Conservation (phyloP, 2,888 invertebrate genomes). For the Melinaea menophilus region DNA sequence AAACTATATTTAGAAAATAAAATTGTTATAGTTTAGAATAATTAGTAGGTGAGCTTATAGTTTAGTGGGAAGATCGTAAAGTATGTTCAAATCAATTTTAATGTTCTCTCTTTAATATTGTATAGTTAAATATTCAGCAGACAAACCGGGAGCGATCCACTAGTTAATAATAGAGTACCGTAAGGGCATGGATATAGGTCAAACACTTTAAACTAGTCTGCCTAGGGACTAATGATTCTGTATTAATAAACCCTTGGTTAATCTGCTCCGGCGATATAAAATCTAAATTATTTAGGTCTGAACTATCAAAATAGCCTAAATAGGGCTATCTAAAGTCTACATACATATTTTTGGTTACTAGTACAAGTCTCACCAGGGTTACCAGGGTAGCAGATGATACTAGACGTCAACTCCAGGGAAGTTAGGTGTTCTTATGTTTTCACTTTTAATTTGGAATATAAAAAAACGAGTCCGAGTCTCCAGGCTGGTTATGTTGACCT, state of each 20-base stretch:
- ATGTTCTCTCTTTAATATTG: not conserved
- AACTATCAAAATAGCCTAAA: not conserved
- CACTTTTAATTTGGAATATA: conserved; percentile 19
- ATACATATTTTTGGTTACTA: not conserved
- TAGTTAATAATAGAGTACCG: conserved; percentile 23
- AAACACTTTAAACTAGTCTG: conserved; percentile 21
- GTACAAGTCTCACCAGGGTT: conserved; percentile 8
- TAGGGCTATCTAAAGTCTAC: not conserved
- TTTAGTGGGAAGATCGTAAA: not conserved
- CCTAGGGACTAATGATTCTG: conserved; percentile 19
- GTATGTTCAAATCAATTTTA: not conserved
- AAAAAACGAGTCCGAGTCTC: not conserved
- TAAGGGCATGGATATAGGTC: conserved; percentile 23
- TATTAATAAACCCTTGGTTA: conserved; percentile 13
- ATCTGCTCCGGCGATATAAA: conserved; percentile 7
- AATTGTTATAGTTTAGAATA: conserved; percentile 16
- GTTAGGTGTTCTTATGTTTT: conserved; percentile 19
- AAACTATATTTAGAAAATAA: conserved; percentile 24
- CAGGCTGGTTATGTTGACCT: not conserved
- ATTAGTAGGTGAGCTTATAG: conserved; percentile 3
- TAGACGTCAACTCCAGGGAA: conserved; percentile 18
- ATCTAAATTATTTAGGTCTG: not conserved
- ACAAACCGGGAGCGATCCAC: not conserved
- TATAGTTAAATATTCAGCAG: not conserved
- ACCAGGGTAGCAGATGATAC: conserved; percentile 13